phyloP scores from a whole-genome alignment of 2,113 vertebrate species.

The Gavia stellata region DNA sequence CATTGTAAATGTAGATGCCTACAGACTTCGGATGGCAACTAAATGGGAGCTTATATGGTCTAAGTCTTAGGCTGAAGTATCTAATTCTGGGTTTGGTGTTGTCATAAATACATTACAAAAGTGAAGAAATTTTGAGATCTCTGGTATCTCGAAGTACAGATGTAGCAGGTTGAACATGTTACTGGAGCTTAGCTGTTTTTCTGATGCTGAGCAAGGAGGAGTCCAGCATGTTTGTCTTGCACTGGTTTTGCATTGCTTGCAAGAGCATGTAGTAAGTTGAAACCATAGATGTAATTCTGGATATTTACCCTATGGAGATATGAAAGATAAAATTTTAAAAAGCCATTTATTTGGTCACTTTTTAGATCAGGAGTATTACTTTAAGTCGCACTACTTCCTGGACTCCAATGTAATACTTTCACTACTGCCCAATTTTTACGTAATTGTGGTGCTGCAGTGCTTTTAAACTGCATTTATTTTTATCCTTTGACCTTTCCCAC shows the following conservation, averaged over 20 bases:
- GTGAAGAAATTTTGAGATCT: background rate
- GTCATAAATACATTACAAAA: background rate
- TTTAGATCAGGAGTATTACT: background rate
- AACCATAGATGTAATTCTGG: background rate
- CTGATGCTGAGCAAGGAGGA: background rate
- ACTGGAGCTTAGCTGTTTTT: background rate
- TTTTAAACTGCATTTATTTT: slow-evolving; percentile 30
- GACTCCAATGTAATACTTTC: background rate
- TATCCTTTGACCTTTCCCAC: slow-evolving; percentile 27
- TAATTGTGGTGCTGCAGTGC: background rate
- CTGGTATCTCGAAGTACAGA: background rate
- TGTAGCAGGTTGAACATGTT: background rate
- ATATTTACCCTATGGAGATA: background rate
- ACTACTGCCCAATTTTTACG: background rate
- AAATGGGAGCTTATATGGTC: background rate
- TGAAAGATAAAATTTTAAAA: background rate
- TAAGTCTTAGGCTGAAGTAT: background rate
- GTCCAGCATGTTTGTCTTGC: background rate
- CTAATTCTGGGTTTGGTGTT: background rate
- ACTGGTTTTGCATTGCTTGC: background rate
- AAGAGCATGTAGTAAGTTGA: background rate
- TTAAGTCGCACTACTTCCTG: background rate
- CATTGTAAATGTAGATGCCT: background rate
- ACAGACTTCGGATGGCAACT: background rate
- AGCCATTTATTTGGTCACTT: background rate